Percentiles rank a stretch among this genome's conserved stretches.
Conservation (phyloP, 2,797 vertebrate species). For the Onychomys torridus region DNA sequence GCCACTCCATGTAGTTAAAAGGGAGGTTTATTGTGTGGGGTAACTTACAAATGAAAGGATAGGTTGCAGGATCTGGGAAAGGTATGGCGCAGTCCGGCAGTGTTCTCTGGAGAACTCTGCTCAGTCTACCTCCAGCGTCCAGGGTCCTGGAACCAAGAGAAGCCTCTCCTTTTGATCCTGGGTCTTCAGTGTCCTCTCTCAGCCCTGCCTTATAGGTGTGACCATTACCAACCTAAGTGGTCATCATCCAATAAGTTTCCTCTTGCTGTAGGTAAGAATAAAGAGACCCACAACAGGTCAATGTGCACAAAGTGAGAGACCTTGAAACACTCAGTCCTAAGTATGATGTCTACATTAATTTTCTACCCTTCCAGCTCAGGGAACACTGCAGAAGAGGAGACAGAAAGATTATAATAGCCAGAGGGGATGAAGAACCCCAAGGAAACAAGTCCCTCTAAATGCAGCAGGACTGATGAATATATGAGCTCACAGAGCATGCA, state of each 20-base stretch:
- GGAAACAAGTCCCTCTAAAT: background rate
- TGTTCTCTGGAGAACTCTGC: too few relatives aligned
- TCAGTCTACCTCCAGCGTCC: too few relatives aligned
- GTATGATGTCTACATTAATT: background rate
- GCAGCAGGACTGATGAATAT: background rate
- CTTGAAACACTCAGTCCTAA: background rate
- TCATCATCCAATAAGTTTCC: background rate
- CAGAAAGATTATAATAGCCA: background rate
- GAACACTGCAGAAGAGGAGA: background rate
- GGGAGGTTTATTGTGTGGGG: too few relatives aligned
- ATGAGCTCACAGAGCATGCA: background rate
- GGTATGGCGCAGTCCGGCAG: too few relatives aligned
- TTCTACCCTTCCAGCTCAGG: background rate
- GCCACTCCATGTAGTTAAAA: too few relatives aligned
- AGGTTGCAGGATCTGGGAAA: too few relatives aligned
- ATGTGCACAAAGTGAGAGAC: background rate
- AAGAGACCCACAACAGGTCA: background rate
- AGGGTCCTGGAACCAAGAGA: too few relatives aligned
- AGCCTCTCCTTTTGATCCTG: too few relatives aligned
- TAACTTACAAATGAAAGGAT: too few relatives aligned
- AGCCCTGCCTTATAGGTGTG: too few relatives aligned
- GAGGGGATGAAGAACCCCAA: background rate
- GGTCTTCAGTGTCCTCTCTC: too few relatives aligned
- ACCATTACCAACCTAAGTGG: too few relatives aligned
- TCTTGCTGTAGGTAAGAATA: background rate